Evolutionary conservation across 1,140 invertebrate species (phyloP).

Genomic region (Marisa cornuarietis): DNA sequence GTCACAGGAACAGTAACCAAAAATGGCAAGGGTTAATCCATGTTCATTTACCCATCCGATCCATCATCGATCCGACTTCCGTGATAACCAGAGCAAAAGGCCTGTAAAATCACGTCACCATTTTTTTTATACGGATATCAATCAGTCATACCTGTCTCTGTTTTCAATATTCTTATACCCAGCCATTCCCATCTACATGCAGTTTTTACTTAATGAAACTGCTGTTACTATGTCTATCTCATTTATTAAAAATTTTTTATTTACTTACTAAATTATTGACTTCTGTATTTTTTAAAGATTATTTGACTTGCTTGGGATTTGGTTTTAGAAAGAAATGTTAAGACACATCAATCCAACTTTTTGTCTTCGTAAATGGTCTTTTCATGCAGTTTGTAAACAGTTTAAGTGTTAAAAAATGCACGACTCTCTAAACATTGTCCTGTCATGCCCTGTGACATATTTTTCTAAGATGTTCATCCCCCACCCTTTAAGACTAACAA

Average conservation of each 20-base stretch:
- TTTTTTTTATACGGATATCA: too few species aligned
- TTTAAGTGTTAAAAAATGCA: background rate
- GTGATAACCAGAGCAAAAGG: slow-evolving; percentile 19
- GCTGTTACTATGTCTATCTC: too few species aligned
- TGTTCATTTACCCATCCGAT: too few species aligned
- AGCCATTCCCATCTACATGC: too few species aligned
- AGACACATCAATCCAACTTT: background rate
- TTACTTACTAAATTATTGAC: background rate
- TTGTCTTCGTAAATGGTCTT: background rate
- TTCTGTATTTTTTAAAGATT: background rate
- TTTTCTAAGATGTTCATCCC: background rate
- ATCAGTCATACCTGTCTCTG: background rate
- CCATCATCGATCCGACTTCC: slow-evolving; percentile 20
- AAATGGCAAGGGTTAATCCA: too few species aligned
- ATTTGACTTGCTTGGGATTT: background rate
- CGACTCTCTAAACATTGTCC: too few species aligned
- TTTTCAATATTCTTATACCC: background rate
- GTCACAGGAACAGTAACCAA: too few species aligned
- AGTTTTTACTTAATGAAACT: too few species aligned
- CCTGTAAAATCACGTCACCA: slow-evolving; percentile 13
- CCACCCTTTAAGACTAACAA: background rate
- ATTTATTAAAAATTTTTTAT: background rate
- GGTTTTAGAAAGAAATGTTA: background rate
- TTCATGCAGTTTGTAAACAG: background rate
- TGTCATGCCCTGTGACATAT: background rate